Base-by-base conservation (phyloP, 2,888 invertebrate genomes). In the Oxytorus armatus region DNA sequence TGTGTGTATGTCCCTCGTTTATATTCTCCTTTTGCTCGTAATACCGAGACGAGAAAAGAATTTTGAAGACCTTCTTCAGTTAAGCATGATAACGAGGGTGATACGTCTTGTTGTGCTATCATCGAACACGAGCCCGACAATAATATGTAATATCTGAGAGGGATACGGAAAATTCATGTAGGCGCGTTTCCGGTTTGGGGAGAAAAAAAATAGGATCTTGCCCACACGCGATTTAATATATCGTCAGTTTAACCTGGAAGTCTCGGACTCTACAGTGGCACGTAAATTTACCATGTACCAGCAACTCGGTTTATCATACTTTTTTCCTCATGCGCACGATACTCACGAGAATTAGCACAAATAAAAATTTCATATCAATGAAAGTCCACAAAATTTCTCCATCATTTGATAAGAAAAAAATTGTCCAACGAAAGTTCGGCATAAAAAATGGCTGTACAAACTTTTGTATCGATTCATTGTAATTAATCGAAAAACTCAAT, bases 181-280 rank as follows among this genome's bases (percentile, higher is more conserved):
- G 73, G 72, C 44, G 61, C 49, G 11, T 29, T 78, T 78, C 77
- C 66, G 72, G 59, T 73, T 51, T 33, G 7, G 63, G 14, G 23
- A 10, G n/a, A 21, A n/a, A 23, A 8, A 23, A 21, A 21, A 72
- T 42, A 51, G 47, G 42, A 16, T 49, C 23, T 57, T 57, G 33
- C 66, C 73, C 59, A 78, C 59, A 78, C 77, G 21, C 51, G 59
- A 3, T 39, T 42, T 18, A 36, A 53, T n/a, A 53, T 51, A 49
- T 16, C 53, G 21, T 23, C 36, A 14, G 47, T 21, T 39, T 55
- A 65, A 49, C 55, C 70, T 29, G 70, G 23, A 49, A 57, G 16
- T 29, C 55, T 57, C 47, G 47, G 18, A 47, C 44, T 55, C 57
- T 23, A 25, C 23, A 21, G 47, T 11, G 4, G 51, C 7, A 10